A percentile compares a stretch with the other conserved stretches of the same genome.
Conservation (phyloP, 2,797 vertebrate genomes). For the Anabacerthia variegaticeps region DNA sequence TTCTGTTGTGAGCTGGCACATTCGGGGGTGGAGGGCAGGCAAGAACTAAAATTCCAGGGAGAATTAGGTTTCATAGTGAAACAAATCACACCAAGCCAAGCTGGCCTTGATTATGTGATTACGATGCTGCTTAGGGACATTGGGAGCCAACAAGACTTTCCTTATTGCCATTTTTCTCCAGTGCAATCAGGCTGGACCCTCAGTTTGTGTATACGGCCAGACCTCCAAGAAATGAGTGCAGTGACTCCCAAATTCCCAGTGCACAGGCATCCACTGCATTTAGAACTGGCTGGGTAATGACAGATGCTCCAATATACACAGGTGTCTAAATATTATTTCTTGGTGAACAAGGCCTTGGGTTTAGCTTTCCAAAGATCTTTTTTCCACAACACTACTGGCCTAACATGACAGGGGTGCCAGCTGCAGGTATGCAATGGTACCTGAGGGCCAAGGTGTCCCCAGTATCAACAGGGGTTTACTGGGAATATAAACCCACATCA, state of each 20-base stretch:
- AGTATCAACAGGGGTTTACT: not conserved
- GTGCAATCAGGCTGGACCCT: not conserved
- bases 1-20: not conserved
- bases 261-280: not conserved
- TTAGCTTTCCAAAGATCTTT: not conserved
- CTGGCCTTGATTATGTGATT: not conserved
- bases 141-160: not conserved
- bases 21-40: not conserved
- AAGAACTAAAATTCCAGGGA: constrained; percentile 12
- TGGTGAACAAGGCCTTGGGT: not conserved
- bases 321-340: not conserved
- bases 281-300: not conserved
- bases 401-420: not conserved
- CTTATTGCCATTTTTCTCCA: not conserved
- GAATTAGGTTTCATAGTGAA: constrained; percentile 11
- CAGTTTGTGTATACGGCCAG: not conserved
- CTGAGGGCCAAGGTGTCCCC: not conserved
- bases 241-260: not conserved
- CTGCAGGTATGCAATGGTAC: not conserved
- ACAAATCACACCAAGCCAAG: not conserved
- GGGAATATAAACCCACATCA: not conserved
- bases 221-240: not conserved
- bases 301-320: not conserved
- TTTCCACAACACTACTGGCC: not conserved
- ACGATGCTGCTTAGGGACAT: not conserved